Evolutionary conservation across 2,888 invertebrate genomes (phyloP).

Genomic region (Electrophaes corylata): DNA sequence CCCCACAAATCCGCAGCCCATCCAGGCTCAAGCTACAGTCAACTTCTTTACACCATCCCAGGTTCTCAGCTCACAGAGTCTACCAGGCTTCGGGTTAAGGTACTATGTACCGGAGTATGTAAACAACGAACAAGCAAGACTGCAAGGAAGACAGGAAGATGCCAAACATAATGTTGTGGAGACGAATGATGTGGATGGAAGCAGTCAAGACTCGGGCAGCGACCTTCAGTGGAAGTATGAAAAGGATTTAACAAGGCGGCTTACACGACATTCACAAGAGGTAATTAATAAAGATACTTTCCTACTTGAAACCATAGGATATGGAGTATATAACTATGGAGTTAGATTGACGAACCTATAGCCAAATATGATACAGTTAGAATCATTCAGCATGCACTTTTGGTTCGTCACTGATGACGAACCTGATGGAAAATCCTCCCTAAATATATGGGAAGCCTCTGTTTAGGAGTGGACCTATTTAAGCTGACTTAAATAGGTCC

Average conservation of each 20-base stretch:
- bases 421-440: too few species aligned
- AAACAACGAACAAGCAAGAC: slow-evolving; percentile 48
- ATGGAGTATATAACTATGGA: too few species aligned
- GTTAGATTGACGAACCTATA: too few species aligned
- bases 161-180: slow-evolving; percentile 67
- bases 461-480: too few species aligned
- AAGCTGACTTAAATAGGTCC: too few species aligned
- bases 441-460: too few species aligned
- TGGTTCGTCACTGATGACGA: too few species aligned
- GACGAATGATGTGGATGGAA: slow-evolving; percentile 56
- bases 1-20: slow-evolving; percentile 52
- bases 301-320: too few species aligned
- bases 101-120: slow-evolving; percentile 69
- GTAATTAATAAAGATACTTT: slow-evolving; percentile 44
- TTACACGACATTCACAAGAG: slow-evolving; percentile 60
- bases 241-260: slow-evolving; percentile 65
- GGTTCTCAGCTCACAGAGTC: slow-evolving; percentile 66
- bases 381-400: too few species aligned
- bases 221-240: slow-evolving; percentile 74
- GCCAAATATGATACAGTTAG: too few species aligned
- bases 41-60: slow-evolving; percentile 63
- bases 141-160: slow-evolving; percentile 62
- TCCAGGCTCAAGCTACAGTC: slow-evolving; percentile 48
- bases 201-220: slow-evolving; percentile 54
- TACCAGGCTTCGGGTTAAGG: slow-evolving; percentile 72